Evolutionary conservation across 2,113 vertebrate species (phyloP), one percentile per base, ranked within the genome.

Genomic region (Colius striatus): DNA sequence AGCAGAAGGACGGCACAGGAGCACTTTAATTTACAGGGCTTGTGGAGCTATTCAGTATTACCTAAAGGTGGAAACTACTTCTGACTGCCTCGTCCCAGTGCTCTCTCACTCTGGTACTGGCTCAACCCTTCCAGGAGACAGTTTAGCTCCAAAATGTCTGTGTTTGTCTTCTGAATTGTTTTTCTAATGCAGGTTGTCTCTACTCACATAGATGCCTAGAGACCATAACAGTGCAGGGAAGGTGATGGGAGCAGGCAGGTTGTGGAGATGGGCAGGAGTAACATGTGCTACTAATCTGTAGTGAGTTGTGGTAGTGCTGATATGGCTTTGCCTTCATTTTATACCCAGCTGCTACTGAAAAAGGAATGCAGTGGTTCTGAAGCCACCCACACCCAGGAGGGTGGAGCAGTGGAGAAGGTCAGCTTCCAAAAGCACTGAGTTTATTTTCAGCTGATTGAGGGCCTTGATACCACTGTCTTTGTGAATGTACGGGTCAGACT

Each of bases 151-250:
- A 55, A 63, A 65, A 16, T 47, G 10, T 0, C 41, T 3, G 0
- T 50, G 7, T 38, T 80, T 85, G 27, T 61, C 34, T 79, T 79
- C 22, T n/a, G 29, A 3, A 19, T 83, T 71, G 13, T 65, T 84
- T 70, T 66, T 30, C 18, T 29, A 55, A 5, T 34, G 32, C 32
- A 60, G 77, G 32, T 47, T 38, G 51, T 13, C 16, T n/a, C 22
- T 55, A 15, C 26, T 87, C 34, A 8, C 0, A 0, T 34, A 48
- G 45, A 21, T 5, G 5, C 73, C 11, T 30, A 18, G 38, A 67
- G 26, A 58, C 7, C 13, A 4, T 34, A 14, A 5, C 6, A 26
- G 50, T 20, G 10, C 10, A 10, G 22, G 53, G 13, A 54, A 43
- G 27, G 34, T 18, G 14, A 5, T 73, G 22, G 20, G 43, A 91